Percentiles rank a stretch among this genome's conserved stretches.
Evolutionary conservation across 2,113 vertebrate species (phyloP).

Genomic region (Haliaeetus leucogaster): DNA sequence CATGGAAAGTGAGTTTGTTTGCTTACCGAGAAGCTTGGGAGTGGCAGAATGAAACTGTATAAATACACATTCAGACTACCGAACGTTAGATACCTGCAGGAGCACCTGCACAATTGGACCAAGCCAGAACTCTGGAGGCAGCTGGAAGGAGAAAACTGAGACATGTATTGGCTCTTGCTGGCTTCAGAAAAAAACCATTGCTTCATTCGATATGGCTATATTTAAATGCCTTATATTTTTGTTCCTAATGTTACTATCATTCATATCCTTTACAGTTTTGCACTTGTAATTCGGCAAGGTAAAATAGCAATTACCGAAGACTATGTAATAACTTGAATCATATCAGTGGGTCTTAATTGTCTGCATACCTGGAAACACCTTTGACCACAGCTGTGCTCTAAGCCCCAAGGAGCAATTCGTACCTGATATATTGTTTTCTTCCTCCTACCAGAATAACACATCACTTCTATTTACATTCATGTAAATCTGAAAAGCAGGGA

Average conservation of each 20-base stretch:
- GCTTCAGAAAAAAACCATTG: background rate
- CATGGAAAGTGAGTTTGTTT: conserved; percentile 17
- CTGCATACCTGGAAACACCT: background rate
- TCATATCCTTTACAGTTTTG: background rate
- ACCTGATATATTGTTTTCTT: background rate
- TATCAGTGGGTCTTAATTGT: conserved; percentile 41
- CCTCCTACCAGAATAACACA: background rate
- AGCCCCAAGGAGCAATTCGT: background rate
- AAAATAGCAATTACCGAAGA: conserved; percentile 42
- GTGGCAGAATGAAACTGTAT: background rate
- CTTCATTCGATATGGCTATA: background rate
- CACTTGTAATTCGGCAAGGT: conserved; percentile 3
- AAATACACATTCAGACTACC: background rate
- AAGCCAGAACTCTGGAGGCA: background rate
- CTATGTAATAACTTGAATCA: background rate
- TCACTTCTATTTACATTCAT: background rate
- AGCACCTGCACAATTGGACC: background rate
- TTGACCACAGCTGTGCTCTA: background rate
- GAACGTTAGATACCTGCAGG: background rate
- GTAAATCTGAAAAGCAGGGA: background rate
- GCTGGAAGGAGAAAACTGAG: background rate
- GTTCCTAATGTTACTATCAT: conserved; percentile 45
- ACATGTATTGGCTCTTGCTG: background rate
- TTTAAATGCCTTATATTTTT: conserved; percentile 47
- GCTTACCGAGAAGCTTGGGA: background rate